A percentile compares a stretch with the other conserved stretches of the same genome.
Evolutionary conservation across 1,140 invertebrate genomes (phyloP).

Genomic region (Caenorhabditis inopinata): DNA sequence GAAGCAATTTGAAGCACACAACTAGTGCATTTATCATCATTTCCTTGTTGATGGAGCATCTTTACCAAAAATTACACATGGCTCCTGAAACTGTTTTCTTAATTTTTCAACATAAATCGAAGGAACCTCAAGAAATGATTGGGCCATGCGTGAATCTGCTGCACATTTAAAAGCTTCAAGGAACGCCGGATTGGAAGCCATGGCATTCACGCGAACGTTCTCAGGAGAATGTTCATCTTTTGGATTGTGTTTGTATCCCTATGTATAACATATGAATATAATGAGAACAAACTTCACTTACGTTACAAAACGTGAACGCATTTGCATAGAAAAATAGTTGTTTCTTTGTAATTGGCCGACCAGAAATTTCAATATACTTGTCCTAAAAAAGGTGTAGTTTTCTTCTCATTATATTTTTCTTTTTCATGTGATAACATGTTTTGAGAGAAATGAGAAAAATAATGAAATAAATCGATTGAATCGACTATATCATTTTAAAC

Average conservation of each 20-base stretch:
- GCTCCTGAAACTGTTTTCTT: not conserved
- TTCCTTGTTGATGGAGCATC: not conserved
- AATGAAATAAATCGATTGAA: too few relatives aligned
- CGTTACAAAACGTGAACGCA: not conserved
- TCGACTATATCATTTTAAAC: too few relatives aligned
- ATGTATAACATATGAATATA: too few relatives aligned
- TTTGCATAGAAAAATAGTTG: not conserved
- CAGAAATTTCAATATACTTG: not conserved
- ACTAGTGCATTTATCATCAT: too few relatives aligned
- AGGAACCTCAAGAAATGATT: too few relatives aligned
- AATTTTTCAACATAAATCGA: too few relatives aligned
- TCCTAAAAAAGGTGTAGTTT: too few relatives aligned
- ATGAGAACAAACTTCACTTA: not conserved
- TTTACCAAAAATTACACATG: not conserved
- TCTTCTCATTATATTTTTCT: too few relatives aligned
- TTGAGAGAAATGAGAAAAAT: too few relatives aligned
- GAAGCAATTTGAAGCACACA: not conserved
- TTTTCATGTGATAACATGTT: too few relatives aligned
- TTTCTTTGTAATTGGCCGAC: not conserved
- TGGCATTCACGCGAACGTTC: not conserved
- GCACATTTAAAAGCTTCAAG: not conserved
- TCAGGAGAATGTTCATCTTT: not conserved
- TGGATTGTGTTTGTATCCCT: too few relatives aligned
- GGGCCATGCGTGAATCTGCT: not conserved
- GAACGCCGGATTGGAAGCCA: not conserved